Evolutionary conservation across 2,797 vertebrate genomes (phyloP).

Genomic region (Sebastes minor): DNA sequence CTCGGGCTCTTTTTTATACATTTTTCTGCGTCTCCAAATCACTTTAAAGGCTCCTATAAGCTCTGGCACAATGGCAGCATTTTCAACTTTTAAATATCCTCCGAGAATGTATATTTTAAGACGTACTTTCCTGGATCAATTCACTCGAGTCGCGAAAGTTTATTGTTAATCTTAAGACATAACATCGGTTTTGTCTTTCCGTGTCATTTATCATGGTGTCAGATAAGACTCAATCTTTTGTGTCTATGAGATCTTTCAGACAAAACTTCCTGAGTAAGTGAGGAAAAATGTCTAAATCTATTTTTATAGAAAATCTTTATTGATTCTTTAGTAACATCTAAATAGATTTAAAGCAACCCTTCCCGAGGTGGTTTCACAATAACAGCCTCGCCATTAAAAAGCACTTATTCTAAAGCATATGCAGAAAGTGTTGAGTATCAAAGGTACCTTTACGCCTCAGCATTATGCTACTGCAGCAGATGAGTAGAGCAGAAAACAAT

Average conservation of each 20-base stretch:
- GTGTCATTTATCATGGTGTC: background rate
- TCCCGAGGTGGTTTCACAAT: background rate
- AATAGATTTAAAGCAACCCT: background rate
- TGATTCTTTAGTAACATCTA: background rate
- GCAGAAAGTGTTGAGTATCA: background rate
- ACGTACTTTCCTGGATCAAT: conserved; percentile 1
- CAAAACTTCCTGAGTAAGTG: background rate
- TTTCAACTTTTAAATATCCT: background rate
- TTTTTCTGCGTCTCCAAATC: background rate
- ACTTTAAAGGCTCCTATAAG: background rate
- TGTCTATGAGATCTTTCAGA: background rate
- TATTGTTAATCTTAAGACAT: background rate
- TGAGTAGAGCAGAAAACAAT: conserved; percentile 26
- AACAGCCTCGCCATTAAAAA: conserved; percentile 1
- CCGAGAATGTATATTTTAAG: background rate
- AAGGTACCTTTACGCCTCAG: background rate
- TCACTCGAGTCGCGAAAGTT: background rate
- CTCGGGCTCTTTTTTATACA: background rate
- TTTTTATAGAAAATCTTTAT: background rate
- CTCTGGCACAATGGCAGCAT: background rate
- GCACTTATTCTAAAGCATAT: background rate
- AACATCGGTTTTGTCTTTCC: background rate
- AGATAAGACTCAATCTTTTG: background rate
- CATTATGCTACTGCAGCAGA: conserved; percentile 1
- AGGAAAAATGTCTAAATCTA: background rate